Base-by-base conservation (phyloP, 1,140 invertebrate species). In the Harlomillsia oculata region DNA sequence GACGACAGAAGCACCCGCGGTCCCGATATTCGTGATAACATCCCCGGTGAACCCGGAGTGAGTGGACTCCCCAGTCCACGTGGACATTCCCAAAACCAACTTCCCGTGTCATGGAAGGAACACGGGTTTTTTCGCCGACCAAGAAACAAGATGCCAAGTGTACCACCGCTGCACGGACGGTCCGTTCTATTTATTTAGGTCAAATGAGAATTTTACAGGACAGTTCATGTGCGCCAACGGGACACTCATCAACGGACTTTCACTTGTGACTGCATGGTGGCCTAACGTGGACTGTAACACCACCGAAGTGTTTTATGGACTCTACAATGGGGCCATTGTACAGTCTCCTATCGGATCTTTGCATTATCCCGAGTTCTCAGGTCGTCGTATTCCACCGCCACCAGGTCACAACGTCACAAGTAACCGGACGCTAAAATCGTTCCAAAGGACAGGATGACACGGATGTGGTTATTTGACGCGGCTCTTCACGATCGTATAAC, bases 11-110 rank as follows among this genome's bases (percentile, higher is more conserved):
- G n/a, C n/a, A n/a, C n/a, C n/a, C n/a, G n/a, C n/a, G n/a, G n/a
- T n/a, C n/a, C n/a, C n/a, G 78, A 82, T 68, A 77, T 84, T 40
- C 70, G 80, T 28, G 74, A 77, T 34, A 78, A 80, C 14, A 80
- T 85, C 39, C 83, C 83, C 1, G 83, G 83, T 2, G 28, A 83
- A 58, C 83, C 83, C 0, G 82, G n/a, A n/a, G n/a, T n/a, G 81
- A 4, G 65, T 76, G 13, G 83, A 86, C 65, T 86, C 85, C 71
- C 83, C 83, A 25, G 77, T 80, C 16, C 74, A 80, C 20, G 76
- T 74, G 58, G 70, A 69, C 29, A 76, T 83, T 58, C 82, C 82
- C 3, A 75, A 77, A 53, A 85, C 83, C 5, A 72, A 73, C 21
- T 86, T 86, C 62, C 74, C 75, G 3, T 85, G 83, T 66, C 72